Conservation (phyloP, 2,113 vertebrate genomes). For the Triplophysa siluroides region DNA sequence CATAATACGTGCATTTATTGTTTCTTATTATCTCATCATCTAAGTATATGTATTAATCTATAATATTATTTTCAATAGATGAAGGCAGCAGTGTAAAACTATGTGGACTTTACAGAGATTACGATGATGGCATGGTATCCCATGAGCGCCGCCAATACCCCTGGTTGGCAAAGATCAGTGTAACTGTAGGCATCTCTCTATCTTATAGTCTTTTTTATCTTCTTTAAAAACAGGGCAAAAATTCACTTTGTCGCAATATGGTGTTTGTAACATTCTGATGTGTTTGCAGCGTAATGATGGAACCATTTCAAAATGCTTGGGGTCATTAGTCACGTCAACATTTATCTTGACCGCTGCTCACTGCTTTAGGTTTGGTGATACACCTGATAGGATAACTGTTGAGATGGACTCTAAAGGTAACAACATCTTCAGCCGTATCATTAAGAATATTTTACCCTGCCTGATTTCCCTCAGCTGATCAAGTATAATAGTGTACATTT, state of each 20-base stretch:
- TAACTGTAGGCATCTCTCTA: conserved; percentile 45
- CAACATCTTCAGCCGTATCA: conserved; percentile 33
- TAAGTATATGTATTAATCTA: neutral
- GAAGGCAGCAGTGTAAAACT: conserved; percentile 60
- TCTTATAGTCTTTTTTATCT: neutral
- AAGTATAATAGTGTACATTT: neutral
- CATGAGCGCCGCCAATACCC: conserved; percentile 48
- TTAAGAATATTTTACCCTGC: neutral
- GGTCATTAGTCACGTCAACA: conserved; percentile 65
- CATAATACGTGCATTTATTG: too few species aligned
- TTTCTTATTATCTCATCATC: too few species aligned
- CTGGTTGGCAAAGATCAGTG: conserved; percentile 61
- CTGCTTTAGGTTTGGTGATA: conserved; percentile 63
- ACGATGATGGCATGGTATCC: neutral
- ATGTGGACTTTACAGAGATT: conserved; percentile 71
- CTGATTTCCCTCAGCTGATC: too few species aligned
- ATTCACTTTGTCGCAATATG: neutral
- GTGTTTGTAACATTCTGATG: neutral
- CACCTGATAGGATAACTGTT: conserved; percentile 4
- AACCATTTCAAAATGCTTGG: conserved; percentile 57
- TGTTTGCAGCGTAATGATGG: conserved; percentile 28
- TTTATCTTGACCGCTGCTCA: conserved; percentile 77
- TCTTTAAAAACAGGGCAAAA: neutral
- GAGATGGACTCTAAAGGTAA: conserved; percentile 15
- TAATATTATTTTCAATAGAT: conserved; percentile 58